Conservation (phyloP, 2,888 invertebrate genomes). For the Trichogramma evanescens region DNA sequence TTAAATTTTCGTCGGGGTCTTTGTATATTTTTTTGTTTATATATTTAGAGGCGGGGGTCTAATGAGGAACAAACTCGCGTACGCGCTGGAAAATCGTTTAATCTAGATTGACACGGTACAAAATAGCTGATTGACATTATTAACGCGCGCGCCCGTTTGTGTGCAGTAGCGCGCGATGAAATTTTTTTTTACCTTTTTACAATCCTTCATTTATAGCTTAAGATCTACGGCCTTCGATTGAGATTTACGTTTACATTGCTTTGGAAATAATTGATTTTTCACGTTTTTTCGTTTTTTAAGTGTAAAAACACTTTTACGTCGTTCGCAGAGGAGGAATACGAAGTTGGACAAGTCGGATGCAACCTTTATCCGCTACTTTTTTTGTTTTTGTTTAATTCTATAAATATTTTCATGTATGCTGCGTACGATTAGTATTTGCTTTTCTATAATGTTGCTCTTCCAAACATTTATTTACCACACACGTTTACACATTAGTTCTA, state of each 20-base stretch:
- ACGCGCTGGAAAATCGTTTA: constrained; percentile 1
- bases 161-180: background rate
- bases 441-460: background rate
- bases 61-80: no score
- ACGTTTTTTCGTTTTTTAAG: no score
- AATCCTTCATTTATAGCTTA: constrained; percentile 9
- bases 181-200: constrained; percentile 10
- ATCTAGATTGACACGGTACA: constrained; percentile 26
- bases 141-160: no score
- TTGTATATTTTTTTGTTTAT: background rate
- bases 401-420: background rate
- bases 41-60: background rate
- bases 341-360: no score
- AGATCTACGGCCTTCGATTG: constrained; percentile 16
- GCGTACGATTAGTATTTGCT: background rate
- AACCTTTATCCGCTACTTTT: background rate
- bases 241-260: constrained; percentile 24
- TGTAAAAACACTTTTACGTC: no score
- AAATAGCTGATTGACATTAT: constrained; percentile 40
- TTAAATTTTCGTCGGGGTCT: background rate
- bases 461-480: background rate
- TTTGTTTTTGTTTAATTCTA: background rate
- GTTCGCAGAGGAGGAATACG: no score
- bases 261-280: background rate
- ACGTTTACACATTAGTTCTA: no score